phyloP scores from a whole-genome alignment of 2,888 invertebrate species.

The Byasa hedistus region DNA sequence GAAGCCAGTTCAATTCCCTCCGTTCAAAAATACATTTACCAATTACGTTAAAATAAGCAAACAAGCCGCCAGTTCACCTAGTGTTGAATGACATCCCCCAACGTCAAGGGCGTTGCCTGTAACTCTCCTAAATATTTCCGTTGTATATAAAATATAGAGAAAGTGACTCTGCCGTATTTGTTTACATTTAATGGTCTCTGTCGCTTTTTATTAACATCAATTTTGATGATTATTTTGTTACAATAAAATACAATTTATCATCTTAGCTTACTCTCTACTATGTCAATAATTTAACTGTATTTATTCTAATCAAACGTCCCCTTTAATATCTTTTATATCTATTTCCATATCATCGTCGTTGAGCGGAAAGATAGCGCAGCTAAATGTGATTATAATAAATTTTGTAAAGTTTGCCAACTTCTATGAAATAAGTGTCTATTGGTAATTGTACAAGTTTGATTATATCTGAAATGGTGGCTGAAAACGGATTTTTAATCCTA shows the following conservation, averaged over 20 bases:
- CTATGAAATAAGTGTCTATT: not conserved
- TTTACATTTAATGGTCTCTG: slow-evolving; percentile 23
- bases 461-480: not conserved
- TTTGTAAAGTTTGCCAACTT: too few species aligned
- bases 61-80: slow-evolving; percentile 29
- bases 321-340: not conserved
- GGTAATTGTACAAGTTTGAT: not conserved
- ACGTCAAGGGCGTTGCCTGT: slow-evolving; percentile 10
- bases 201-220: slow-evolving; percentile 6
- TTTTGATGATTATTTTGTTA: not conserved
- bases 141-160: slow-evolving; percentile 24
- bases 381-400: too few species aligned
- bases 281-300: not conserved
- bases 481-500: not conserved
- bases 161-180: slow-evolving; percentile 21
- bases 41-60: slow-evolving; percentile 30
- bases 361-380: too few species aligned
- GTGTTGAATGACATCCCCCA: slow-evolving; percentile 29
- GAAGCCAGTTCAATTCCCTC: not conserved
- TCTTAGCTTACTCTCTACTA: too few species aligned
- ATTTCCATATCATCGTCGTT: too few species aligned
- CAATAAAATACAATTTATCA: not conserved
- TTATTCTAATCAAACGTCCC: not conserved
- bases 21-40: slow-evolving; percentile 31
- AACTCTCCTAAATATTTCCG: slow-evolving; percentile 7